Evolutionary conservation across 2,797 vertebrate species (phyloP), one percentile per base, ranked within the genome.

Genomic region (Ciconia nigra): DNA sequence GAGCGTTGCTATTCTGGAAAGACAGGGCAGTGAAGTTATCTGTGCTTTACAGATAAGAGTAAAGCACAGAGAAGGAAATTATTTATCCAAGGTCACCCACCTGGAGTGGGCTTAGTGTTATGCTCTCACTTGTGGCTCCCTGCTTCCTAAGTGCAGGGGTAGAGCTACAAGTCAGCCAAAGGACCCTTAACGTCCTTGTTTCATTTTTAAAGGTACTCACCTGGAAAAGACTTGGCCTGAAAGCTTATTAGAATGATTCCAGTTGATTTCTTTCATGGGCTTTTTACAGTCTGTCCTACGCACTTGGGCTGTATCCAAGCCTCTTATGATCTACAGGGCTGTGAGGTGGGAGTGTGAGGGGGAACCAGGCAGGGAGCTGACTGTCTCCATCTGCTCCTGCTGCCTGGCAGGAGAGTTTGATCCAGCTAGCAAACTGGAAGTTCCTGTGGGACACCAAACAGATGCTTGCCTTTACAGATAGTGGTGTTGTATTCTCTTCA

Each of bases 331-430:
- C 67, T 76, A 13, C 72, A 81, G 82, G 87, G 82, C 79, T 96
- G 95, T 72, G 81, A 96, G 92, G 95, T 91, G 78, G 94, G 92
- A 95, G 97, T 94, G 82, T 92, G 93, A 93, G 87, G 93, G 83
- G 79, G 90, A 96, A 33, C 54, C 54, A 78, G 84, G 87, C 92
- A 97, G 92, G 74, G 55, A 96, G 81, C 74, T 92, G 90, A 90
- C 90, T 94, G 77, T 90, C 83, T 95, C 92, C 96, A 95, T 96
- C 94, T 97, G 94, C 76, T 96, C 88, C 65, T 74, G 90, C 84
- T 94, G 96, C 93, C 89, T 92, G 79, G 47, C 44, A 86, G 93
- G n/a, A 63, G 58, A 55, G 26, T 39, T 72, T 69, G 84, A 91
- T 91, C 65, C 89, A 94, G 91, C 72, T 55, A 91, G 62, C 0